These are phyloP conservation scores for Hirtodrosophila alboralis DNA, from an alignment of 2,888 invertebrate genomes.

Conservation along the genomic window DNA sequence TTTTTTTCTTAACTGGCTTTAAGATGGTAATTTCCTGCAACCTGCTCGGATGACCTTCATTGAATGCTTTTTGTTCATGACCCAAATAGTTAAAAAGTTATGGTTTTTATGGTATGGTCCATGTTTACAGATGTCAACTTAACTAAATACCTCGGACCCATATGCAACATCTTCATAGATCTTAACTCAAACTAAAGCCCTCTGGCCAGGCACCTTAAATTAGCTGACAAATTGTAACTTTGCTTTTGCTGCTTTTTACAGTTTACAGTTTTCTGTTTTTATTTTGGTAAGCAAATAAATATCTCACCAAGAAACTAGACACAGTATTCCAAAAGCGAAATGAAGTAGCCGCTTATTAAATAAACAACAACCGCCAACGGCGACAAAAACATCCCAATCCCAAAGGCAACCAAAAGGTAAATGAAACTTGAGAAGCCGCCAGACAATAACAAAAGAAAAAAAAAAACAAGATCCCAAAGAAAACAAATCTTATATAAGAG, in stretches of 20 bases:
- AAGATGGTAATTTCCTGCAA: slow-evolving; percentile 1
- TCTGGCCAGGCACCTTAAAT: slow-evolving; percentile 26
- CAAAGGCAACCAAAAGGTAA: slow-evolving; percentile 54
- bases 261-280: slow-evolving; percentile 18
- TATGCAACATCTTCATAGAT: slow-evolving; percentile 4
- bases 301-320: slow-evolving; percentile 20
- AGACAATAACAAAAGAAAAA: slow-evolving; percentile 18
- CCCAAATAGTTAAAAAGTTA: slow-evolving; percentile 6
- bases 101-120: slow-evolving; percentile 11
- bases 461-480: slow-evolving; percentile 20
- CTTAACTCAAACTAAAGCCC: slow-evolving; percentile 1
- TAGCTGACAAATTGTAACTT: slow-evolving; percentile 38
- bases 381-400: slow-evolving; percentile 47
- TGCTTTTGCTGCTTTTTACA: background rate
- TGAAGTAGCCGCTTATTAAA: slow-evolving; percentile 48
- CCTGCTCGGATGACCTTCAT: slow-evolving; percentile 11
- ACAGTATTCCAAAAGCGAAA: slow-evolving; percentile 29
- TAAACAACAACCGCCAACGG: slow-evolving; percentile 41
- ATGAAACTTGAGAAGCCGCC: slow-evolving; percentile 54
- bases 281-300: slow-evolving; percentile 49
- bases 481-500: slow-evolving; percentile 59
- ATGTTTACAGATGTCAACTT: background rate
- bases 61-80: slow-evolving; percentile 8
- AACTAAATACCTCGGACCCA: slow-evolving; percentile 5
- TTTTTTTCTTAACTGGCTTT: background rate